Evolutionary conservation across 2,888 invertebrate genomes (phyloP), one percentile per base, ranked within the genome.

Genomic region (Netelia virgata): DNA sequence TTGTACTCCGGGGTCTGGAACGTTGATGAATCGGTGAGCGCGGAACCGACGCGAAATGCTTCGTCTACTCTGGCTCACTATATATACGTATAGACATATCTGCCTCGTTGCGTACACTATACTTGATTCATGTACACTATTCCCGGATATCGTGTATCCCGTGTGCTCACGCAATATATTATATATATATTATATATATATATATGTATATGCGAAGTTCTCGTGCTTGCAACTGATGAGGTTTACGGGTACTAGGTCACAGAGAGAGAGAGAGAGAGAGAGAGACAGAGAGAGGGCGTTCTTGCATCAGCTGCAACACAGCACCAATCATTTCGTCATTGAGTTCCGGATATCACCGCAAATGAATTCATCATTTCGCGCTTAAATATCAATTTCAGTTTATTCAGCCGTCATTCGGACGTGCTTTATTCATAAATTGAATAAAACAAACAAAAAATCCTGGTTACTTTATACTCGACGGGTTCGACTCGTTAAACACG

Each of bases 1-100:
- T 83, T 85, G 84, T 77, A 86, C 69, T 81, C 87, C 83, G 83
- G 84, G 85, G 88, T 84, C 77, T 81, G 80, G 87, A 88, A 80
- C 89, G 89, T 89, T 90, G 90, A 90, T 90, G 88, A 87, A 90
- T 90, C 88, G 88, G 78, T 77, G 77, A 47, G 47, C 64, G 47
- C 63, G 74, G 53, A 82, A 73, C 76, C 64, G 55, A 82, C 63
- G 77, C 76, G 74, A 84, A 84, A 78, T 78, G 23, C 74, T 50
- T 53, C 75, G 23, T 53, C 74, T 43, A 36, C 18, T 53, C 47
- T 36, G 23, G 6, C 16, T 16, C 28, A 47, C 57, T 36, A 63
- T 70, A 55, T 57, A 63, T 57, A 55, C 47, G 18, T 28, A 43
- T 63, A 69, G n/a, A 61, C 70, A 18, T 50, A 63, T 36, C 28